Conservation (phyloP, 2,888 invertebrate species). For the Isotomurus palustris region DNA sequence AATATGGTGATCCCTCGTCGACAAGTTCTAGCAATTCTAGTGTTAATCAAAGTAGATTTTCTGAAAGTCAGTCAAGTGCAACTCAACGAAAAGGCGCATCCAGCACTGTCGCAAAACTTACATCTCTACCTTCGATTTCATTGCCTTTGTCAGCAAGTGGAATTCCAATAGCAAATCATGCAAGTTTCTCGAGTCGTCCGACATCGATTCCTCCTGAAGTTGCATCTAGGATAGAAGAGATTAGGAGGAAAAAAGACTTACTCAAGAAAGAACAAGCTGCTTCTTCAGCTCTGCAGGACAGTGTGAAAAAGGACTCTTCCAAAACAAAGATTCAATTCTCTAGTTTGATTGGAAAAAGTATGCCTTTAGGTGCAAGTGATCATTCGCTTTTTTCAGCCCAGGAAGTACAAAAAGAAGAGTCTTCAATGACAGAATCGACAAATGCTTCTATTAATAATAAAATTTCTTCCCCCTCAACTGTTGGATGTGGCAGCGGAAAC, state of each 20-base stretch:
- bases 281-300: too few species aligned
- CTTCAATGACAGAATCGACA: neutral
- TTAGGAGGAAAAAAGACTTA: slow-evolving; percentile 11
- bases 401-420: neutral
- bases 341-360: slow-evolving; percentile 1
- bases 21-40: neutral
- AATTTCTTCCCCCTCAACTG: too few species aligned
- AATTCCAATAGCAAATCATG: slow-evolving; percentile 20
- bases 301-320: neutral
- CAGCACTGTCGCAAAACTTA: neutral
- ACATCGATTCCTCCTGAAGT: slow-evolving; percentile 17
- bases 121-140: slow-evolving; percentile 3
- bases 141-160: slow-evolving; percentile 13
- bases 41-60: neutral
- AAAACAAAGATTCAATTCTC: slow-evolving; percentile 5
- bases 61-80: neutral
- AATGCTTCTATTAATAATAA: neutral
- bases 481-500: too few species aligned
- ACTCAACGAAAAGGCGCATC: neutral
- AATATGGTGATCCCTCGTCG: slow-evolving; percentile 15
- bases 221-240: slow-evolving; percentile 18
- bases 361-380: neutral
- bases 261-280: slow-evolving; percentile 10
- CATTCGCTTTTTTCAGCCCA: neutral
- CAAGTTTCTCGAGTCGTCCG: slow-evolving; percentile 18